Base-by-base conservation (phyloP, 2,113 vertebrate genomes). In the Corythornis madagascariensis region DNA sequence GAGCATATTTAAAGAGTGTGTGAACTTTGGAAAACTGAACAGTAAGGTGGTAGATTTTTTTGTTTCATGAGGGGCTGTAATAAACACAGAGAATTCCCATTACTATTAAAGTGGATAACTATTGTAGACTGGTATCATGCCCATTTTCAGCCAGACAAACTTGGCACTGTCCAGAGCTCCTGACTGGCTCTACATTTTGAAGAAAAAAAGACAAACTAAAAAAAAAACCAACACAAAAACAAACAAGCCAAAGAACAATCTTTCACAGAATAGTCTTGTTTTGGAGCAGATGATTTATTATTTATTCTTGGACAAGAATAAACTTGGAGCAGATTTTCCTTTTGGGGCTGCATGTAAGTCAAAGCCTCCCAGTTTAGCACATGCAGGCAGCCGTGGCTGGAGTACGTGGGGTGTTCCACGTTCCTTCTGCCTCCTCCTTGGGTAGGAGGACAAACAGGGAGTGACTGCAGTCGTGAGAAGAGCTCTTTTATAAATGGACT, bases 221-320 rank as follows among this genome's bases (percentile, higher is more conserved):
- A 35, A 47, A 45, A 45, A 45, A 66, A 6, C n/a, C 57, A 20
- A 55, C 13, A 10, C 18, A 12, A 21, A 20, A 59, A 52, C 24
- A 52, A 47, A 61, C 21, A 9, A 45, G 57, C 22, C 5, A 15
- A 47, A 56, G 31, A 63, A 24, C 26, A 35, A 0, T 82, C 88
- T 80, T 50, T 65, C 26, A 29, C 38, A 57, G 71, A 94, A 47
- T 12, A 73, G 47, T 40, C 25, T 82, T 75, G 79, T 47, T 90
- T 69, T 70, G 60, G 45, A 93, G 63, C 63, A 89, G 78, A 93
- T 89, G 75, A 90, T 88, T 91, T 65, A 65, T 93, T 91, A 87
- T 87, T 94, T 95, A 84, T 89, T 94, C 78, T 94, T 94, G 90
- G 92, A 72, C 57, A 87, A 64, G 94, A 94, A 82, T 71, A 75